Evolutionary conservation across 23 tunicate species (phyloP).

Genomic region (Trididemnum miniatum): DNA sequence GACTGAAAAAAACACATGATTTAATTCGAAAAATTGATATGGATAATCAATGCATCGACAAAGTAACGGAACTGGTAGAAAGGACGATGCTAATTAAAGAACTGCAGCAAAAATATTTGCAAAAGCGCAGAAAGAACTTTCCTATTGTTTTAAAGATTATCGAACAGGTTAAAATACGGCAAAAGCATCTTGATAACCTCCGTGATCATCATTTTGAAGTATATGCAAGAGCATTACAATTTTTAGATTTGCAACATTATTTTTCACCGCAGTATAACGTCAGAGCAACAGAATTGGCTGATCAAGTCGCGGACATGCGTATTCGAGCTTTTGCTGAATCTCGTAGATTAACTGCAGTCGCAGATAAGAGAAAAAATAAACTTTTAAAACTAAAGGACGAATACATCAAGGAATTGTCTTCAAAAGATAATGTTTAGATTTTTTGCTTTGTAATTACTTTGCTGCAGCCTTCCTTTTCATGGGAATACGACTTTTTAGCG

Average conservation of each 20-base stretch:
- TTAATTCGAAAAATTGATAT: neutral
- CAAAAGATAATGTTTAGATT: neutral
- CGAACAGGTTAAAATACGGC: neutral
- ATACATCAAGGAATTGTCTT: neutral
- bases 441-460: too few relatives aligned
- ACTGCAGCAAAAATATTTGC: conserved; percentile 10
- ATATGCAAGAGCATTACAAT: conserved; percentile 22
- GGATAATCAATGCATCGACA: neutral
- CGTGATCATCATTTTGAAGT: conserved; percentile 25
- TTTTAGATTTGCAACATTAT: conserved; percentile 15
- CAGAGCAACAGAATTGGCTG: conserved; percentile 15
- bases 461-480: too few relatives aligned
- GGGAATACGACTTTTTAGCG: too few relatives aligned
- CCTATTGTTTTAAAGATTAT: neutral
- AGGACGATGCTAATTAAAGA: neutral
- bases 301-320: conserved; percentile 39
- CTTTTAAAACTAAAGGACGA: conserved; percentile 9
- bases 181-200: conserved; percentile 6
- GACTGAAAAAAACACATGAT: neutral
- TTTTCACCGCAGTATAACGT: conserved; percentile 13
- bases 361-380: neutral
- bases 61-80: conserved; percentile 3
- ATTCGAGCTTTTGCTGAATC: conserved; percentile 46
- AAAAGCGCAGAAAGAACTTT: neutral
- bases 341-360: neutral